Evolutionary conservation across 1,140 invertebrate genomes (phyloP), one percentile per base, ranked within the genome.

Genomic region (Papilio xuthus): DNA sequence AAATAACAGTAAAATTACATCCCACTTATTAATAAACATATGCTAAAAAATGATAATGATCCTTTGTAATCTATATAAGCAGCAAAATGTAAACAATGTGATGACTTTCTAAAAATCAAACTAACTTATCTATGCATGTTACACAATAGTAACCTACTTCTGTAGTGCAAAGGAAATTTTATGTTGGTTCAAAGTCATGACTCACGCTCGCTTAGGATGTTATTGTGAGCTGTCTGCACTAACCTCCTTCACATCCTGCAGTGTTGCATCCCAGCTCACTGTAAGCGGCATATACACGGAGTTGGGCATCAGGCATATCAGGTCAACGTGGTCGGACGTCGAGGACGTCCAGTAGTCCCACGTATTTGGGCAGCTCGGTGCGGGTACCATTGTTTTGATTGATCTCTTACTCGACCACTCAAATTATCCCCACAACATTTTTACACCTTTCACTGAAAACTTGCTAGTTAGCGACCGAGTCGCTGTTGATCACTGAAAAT

Each of bases 241-340:
- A 94, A 97, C 97, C 95, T 97, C 97, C 94, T 98, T 98, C 67
- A 98, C 96, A 94, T 98, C 97, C 23, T 96, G 95, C 53, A 98
- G 95, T 44, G 96, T 97, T 37, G 96, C 95, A 94, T 97, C 96
- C 83, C 95, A 95, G 86, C 95, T 96, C 20, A 96, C 96, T 79
- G 95, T 95, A 10, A 98, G 87, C 44, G 95, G 94, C 82, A 98
- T 96, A 84, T 97, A 93, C 85, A 97, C 95, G 76, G 97, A 97
- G 94, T 98, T 98, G 78, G 98, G 98, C 95, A 98, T 95, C 60
- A 98, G 94, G 89, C 97, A 98, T 82, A 96, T 97, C 32, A 98
- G 92, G 82, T 96, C 95, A 26, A 97, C 96, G 69, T 94, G 91
- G 83, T 95, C 95, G 47, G 95, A 95, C 53, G 95, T 94, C 81